phyloP scores from a whole-genome alignment of 35 echinoderm and acorn worm genomes.

The Anneissia japonica region DNA sequence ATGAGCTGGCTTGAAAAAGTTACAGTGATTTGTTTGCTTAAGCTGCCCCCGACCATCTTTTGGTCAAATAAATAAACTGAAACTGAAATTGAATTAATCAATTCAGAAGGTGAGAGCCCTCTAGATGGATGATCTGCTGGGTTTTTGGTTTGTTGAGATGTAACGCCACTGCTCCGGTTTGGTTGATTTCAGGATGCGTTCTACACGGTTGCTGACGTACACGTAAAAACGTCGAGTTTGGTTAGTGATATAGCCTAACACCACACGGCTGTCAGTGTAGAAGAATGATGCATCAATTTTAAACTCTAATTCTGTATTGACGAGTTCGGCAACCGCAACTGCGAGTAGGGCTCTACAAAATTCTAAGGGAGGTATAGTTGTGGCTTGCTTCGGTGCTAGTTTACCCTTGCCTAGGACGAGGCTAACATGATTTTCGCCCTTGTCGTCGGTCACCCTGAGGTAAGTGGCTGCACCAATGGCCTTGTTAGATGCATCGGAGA shows the following conservation, averaged over 20 bases:
- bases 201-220: slow-evolving; percentile 54
- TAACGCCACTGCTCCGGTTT: slow-evolving; percentile 51
- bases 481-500: not conserved
- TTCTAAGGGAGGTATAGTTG: not conserved
- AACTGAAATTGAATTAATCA: not conserved
- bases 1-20: no score
- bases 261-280: not conserved
- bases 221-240: slow-evolving; percentile 31
- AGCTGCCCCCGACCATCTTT: no score
- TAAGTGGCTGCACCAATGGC: slow-evolving; percentile 9
- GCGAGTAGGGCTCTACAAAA: not conserved
- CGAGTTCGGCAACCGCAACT: not conserved
- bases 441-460: not conserved
- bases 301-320: not conserved
- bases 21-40: no score
- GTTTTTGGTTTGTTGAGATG: slow-evolving; percentile 42
- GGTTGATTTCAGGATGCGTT: slow-evolving; percentile 37
- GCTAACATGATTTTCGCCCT: not conserved
- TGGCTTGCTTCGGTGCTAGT: not conserved
- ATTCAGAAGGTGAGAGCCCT: slow-evolving; percentile 16
- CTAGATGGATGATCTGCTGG: slow-evolving; percentile 63
- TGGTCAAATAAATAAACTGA: no score
- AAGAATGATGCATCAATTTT: not conserved
- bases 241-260: not conserved
- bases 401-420: not conserved